These are phyloP conservation scores for Cylloceria caligata DNA, from an alignment of 2,888 invertebrate genomes.

Conservation along the genomic window DNA sequence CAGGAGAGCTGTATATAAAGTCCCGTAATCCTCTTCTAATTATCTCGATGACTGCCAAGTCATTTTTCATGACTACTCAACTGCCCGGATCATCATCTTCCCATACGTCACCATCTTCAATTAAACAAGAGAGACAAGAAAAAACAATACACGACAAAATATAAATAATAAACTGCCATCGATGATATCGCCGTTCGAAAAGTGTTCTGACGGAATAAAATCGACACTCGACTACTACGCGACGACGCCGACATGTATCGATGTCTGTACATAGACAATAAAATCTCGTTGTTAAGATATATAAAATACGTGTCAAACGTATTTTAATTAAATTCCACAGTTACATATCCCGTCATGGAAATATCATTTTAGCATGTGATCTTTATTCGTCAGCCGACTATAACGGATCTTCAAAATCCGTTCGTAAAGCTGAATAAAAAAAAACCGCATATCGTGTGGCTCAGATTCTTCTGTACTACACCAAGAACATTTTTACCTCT, in stretches of 20 bases:
- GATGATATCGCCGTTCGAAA: constrained; percentile 50
- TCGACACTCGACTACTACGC: constrained; percentile 51
- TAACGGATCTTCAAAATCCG: neutral
- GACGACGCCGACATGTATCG: constrained; percentile 66
- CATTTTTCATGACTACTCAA: constrained; percentile 36
- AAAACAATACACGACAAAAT: constrained; percentile 21
- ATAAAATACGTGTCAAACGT: constrained; percentile 47
- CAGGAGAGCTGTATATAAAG: constrained; percentile 83
- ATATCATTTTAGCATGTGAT: constrained; percentile 11
- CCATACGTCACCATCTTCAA: constrained; percentile 6
- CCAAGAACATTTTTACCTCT: constrained; percentile 4
- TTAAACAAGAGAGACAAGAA: neutral
- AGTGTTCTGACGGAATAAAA: constrained; percentile 8
- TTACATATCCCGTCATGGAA: neutral
- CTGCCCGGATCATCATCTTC: constrained; percentile 20
- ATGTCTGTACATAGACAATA: constrained; percentile 80
- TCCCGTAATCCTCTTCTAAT: constrained; percentile 40
- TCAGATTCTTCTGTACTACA: neutral
- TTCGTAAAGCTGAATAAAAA: neutral
- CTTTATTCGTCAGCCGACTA: constrained; percentile 1
- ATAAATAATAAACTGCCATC: constrained; percentile 37
- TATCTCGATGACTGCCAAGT: constrained; percentile 53
- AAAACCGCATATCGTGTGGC: neutral
- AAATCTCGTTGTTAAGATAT: constrained; percentile 72
- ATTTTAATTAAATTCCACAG: constrained; percentile 35